Conservation (phyloP, 2,888 invertebrate species). For the Arctia plantaginis region DNA sequence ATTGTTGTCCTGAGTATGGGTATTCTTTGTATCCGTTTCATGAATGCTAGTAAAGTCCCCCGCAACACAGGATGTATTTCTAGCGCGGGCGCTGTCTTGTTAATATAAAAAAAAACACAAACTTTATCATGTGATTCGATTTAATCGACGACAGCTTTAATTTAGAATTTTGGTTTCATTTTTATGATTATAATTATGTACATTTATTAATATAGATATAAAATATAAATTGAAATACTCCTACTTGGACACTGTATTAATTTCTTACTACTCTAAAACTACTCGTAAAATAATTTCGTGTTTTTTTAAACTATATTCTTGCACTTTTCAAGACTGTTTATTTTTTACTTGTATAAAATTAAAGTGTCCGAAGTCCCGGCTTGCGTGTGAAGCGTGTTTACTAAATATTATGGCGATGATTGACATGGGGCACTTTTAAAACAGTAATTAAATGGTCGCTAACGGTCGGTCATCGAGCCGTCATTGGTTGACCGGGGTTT, state of each 20-base stretch:
- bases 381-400: conserved; percentile 55
- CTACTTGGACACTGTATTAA: not conserved
- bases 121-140: no score
- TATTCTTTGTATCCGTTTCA: no score
- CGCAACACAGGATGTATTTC: no score
- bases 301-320: conserved; percentile 11
- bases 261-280: not conserved
- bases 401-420: conserved; percentile 65
- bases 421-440: conserved; percentile 75
- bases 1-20: no score
- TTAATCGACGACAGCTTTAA: no score
- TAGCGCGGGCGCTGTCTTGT: not conserved
- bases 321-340: not conserved
- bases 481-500: conserved; percentile 61
- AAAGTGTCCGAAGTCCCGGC: conserved; percentile 18
- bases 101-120: no score
- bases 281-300: not conserved
- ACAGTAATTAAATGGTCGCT: conserved; percentile 76
- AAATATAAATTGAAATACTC: not conserved
- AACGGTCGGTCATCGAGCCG: conserved; percentile 72
- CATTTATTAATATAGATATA: no score
- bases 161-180: not conserved
- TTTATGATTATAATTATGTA: not conserved
- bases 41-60: no score
- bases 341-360: conserved; percentile 12